Evolutionary conservation across 2,797 vertebrate species (phyloP).

Genomic region (Sebastes oblongus): DNA sequence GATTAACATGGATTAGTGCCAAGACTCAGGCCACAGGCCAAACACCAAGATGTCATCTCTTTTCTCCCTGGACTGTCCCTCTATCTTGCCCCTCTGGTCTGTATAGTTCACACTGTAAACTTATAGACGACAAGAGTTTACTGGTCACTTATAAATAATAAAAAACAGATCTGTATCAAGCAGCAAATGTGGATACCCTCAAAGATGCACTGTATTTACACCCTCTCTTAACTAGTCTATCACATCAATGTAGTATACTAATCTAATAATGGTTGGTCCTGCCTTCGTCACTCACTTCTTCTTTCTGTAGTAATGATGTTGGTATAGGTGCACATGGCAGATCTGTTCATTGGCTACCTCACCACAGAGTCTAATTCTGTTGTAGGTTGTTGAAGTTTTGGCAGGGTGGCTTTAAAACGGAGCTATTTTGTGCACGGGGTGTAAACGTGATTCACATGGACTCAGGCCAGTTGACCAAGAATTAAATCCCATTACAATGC

Average conservation of each 20-base stretch:
- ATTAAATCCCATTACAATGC: slow-evolving; percentile 68
- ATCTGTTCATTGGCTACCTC: background rate
- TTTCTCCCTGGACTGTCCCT: slow-evolving; percentile 31
- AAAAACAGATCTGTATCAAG: background rate
- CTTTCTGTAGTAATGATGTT: background rate
- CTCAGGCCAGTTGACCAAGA: slow-evolving; percentile 55
- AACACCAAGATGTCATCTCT: slow-evolving; percentile 54
- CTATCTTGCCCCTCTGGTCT: slow-evolving; percentile 26
- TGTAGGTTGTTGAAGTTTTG: background rate
- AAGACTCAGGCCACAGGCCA: slow-evolving; percentile 69
- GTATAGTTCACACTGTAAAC: slow-evolving; percentile 7
- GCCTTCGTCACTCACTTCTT: background rate
- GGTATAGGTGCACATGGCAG: background rate
- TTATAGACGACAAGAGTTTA: background rate
- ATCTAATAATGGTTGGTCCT: background rate
- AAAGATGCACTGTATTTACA: background rate
- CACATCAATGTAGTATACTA: background rate
- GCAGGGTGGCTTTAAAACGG: slow-evolving; percentile 14
- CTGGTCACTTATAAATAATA: background rate
- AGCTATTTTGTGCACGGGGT: slow-evolving; percentile 20
- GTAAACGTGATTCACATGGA: slow-evolving; percentile 53
- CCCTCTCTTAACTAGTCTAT: background rate
- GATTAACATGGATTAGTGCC: slow-evolving; percentile 82
- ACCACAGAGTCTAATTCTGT: background rate
- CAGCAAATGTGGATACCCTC: background rate